Evolutionary conservation across 2,797 vertebrate species (phyloP), one percentile per base, ranked within the genome.

Genomic region (Sebastes dallii): DNA sequence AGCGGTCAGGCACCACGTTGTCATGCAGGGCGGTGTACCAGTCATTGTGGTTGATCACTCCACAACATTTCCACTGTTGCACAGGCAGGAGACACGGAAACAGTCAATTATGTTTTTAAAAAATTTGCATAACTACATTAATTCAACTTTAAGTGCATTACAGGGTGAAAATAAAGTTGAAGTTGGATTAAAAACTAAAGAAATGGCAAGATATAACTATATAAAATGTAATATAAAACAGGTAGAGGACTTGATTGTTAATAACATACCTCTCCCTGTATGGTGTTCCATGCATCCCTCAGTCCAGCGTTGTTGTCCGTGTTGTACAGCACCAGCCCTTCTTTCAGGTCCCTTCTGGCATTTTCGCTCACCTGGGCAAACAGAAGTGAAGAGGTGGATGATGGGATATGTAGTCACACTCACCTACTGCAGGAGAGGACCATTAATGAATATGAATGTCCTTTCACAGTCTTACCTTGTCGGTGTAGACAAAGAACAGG

Each of bases 401-500:
- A 66, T 34, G 68, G 59, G 50, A 78, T 10, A 42, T 13, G 50
- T n/a, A 29, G 54, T n/a, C 20, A 24, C 8, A 46, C 52, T 4
- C 2, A 14, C 14, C 3, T 1, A 8, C 22, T 22, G 39, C 14
- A 20, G 3, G 14, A 24, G 20, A 24, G 20, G 13, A 27, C 12
- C 11, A 1, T 27, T 3, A 6, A 29, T 14, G 24, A 20, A 46
- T 3, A 20, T 4, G 18, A 39, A 16, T 8, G 4, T 27, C 16
- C 3, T 2, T 4, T 22, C 8, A 2, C 1, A 9, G 34, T 24
- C 91, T 93, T 93, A 99, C 98, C 97, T 97, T 97, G 89, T 99
- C 97, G 50, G 97, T 99, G 94, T 99, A 99, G 90, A 99, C 96
- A 14, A 99, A 99, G 95, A 99, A 99, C 81, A 99, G 95, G 93